phyloP scores from a whole-genome alignment of 2,797 vertebrate species.

The Scyliorhinus canicula region DNA sequence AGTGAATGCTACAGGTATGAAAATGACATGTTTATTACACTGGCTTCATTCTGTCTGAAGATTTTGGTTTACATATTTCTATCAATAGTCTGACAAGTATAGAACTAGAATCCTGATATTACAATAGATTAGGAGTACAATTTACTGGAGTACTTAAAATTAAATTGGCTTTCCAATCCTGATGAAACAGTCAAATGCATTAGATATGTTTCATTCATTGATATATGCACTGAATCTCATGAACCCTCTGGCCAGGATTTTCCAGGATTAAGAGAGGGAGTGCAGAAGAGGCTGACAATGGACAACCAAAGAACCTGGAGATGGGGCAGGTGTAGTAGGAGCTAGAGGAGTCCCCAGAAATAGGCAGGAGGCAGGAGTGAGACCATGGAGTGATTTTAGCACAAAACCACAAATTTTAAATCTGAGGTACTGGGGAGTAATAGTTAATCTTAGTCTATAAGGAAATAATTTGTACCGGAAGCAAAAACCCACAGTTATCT shows the following conservation, averaged over 20 bases:
- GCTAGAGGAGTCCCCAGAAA: not conserved
- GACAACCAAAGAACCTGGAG: not conserved
- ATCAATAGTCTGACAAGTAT: not conserved
- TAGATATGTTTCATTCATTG: not conserved
- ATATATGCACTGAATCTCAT: no score
- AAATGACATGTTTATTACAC: not conserved
- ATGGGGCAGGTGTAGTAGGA: not conserved
- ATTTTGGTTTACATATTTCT: not conserved
- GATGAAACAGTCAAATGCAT: not conserved
- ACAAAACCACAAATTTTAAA: not conserved
- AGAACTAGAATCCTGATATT: not conserved
- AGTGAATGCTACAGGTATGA: constrained; percentile 77
- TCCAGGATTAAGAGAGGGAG: no score
- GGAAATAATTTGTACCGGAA: not conserved
- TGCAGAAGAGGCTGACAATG: not conserved
- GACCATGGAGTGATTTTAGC: not conserved
- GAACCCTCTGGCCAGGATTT: no score
- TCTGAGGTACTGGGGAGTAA: not conserved
- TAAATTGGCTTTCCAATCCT: not conserved
- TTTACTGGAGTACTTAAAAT: not conserved
- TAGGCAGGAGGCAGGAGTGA: not conserved
- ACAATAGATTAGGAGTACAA: not conserved
- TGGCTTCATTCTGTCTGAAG: not conserved
- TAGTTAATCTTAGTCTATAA: no score
- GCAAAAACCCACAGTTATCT: not conserved